phyloP scores from a whole-genome alignment of 2,113 vertebrate genomes.

The Poecile atricapillus region DNA sequence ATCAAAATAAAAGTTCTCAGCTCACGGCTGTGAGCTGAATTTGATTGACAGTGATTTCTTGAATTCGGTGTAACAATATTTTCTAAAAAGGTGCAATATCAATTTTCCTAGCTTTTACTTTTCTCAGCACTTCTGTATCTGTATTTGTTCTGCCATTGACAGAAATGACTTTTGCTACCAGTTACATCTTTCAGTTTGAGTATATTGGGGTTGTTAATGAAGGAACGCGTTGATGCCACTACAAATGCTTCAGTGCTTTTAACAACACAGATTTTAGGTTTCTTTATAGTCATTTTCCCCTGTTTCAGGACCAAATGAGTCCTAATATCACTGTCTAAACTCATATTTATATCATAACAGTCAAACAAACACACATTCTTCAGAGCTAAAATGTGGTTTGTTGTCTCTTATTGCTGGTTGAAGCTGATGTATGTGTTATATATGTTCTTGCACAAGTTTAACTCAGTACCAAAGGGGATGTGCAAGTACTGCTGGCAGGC shows the following conservation, averaged over 20 bases:
- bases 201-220: not conserved
- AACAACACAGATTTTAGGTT: not conserved
- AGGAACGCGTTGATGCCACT: not conserved
- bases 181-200: not conserved
- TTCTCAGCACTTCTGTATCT: not conserved
- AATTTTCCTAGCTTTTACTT: not conserved
- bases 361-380: not conserved
- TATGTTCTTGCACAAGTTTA: not conserved
- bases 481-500: not conserved
- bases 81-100: not conserved
- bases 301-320: not conserved
- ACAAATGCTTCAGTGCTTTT: not conserved
- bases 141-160: not conserved
- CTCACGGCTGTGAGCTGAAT: not conserved
- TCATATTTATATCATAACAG: not conserved
- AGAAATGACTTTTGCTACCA: not conserved
- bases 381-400: not conserved
- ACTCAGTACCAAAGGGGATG: not conserved
- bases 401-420: not conserved
- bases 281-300: not conserved
- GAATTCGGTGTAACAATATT: not conserved
- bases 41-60: not conserved
- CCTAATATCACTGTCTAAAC: not conserved
- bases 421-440: not conserved
- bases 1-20: not conserved